Percentiles rank a stretch among this genome's conserved stretches.
Evolutionary conservation across 2,113 vertebrate species (phyloP).

Genomic region (Aepyceros melampus): DNA sequence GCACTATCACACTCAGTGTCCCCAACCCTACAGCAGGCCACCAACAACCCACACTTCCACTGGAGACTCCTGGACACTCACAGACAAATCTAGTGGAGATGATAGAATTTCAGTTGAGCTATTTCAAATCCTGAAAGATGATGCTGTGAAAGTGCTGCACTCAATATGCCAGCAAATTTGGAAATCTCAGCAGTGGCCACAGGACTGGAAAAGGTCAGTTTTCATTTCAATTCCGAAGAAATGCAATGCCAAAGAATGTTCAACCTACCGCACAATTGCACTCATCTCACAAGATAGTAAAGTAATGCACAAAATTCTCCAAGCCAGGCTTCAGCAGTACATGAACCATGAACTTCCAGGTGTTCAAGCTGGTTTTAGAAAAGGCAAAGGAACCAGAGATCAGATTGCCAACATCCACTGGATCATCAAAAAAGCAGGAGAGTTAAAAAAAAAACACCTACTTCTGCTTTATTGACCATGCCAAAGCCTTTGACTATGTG

Average conservation of each 20-base stretch:
- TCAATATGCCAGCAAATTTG: not conserved
- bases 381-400: not conserved
- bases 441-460: not conserved
- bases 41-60: not conserved
- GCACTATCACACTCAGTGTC: accelerated
- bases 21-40: not conserved
- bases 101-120: not conserved
- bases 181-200: not conserved
- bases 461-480: not conserved
- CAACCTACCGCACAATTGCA: accelerated
- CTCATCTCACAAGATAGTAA: not conserved
- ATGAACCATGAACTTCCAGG: accelerated
- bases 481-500: not conserved
- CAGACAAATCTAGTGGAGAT: not conserved
- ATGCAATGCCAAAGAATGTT: not conserved
- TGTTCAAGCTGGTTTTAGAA: not conserved
- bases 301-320: not conserved
- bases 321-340: not conserved
- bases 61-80: not conserved
- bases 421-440: not conserved
- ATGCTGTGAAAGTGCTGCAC: not conserved
- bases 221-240: not conserved
- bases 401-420: not conserved
- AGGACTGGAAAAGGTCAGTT: not conserved
- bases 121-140: not conserved